Evolutionary conservation across 2,113 vertebrate species (phyloP).

Genomic region (Tautogolabrus adspersus): DNA sequence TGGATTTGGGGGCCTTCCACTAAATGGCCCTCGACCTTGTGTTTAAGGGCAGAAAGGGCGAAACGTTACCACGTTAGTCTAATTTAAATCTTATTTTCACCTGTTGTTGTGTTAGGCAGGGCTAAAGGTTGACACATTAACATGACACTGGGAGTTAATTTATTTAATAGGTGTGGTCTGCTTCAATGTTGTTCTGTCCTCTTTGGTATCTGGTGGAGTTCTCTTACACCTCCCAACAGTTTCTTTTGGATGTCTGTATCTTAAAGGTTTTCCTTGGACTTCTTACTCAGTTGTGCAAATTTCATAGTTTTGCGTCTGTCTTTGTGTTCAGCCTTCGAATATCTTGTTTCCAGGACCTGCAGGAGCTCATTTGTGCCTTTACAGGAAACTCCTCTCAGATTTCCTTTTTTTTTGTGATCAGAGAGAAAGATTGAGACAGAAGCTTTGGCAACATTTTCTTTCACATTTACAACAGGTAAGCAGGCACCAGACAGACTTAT

Average conservation of each 20-base stretch:
- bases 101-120: slow-evolving; percentile 24
- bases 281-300: slow-evolving; percentile 41
- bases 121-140: slow-evolving; percentile 21
- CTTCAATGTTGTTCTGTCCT: slow-evolving; percentile 23
- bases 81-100: slow-evolving; percentile 22
- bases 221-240: slow-evolving; percentile 3
- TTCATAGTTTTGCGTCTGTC: slow-evolving; percentile 15
- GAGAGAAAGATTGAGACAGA: not conserved
- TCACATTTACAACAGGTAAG: slow-evolving; percentile 30
- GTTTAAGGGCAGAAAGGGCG: slow-evolving; percentile 23
- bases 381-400: slow-evolving; percentile 37
- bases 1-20: slow-evolving; percentile 35
- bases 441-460: slow-evolving; percentile 19
- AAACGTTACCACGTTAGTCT: slow-evolving; percentile 14
- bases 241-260: slow-evolving; percentile 10
- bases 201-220: slow-evolving; percentile 31
- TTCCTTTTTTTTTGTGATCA: slow-evolving; percentile 35
- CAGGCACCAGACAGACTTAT: slow-evolving; percentile 32
- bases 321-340: slow-evolving; percentile 23
- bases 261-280: slow-evolving; percentile 27
- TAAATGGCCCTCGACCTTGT: slow-evolving; percentile 26
- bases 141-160: slow-evolving; percentile 10
- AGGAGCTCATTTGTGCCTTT: slow-evolving; percentile 10
- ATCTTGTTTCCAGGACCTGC: slow-evolving; percentile 26
- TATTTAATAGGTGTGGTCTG: slow-evolving; percentile 21